Evolutionary conservation across 2,113 vertebrate genomes (phyloP), one percentile per base, ranked within the genome.

Genomic region (Carassius carassius): DNA sequence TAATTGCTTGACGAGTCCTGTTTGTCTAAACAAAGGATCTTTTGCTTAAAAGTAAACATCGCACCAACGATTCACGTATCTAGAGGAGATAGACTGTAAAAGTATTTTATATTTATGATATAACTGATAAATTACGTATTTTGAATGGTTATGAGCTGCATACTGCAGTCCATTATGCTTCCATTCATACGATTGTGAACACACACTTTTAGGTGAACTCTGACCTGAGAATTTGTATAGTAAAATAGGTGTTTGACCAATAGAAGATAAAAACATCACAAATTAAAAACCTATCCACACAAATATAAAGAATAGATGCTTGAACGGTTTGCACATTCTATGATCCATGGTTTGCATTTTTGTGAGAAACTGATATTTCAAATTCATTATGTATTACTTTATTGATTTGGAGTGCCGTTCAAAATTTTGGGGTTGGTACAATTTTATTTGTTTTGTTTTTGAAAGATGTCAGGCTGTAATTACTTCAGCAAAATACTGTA

Each of bases 1-100:
- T 84, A 87, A 83, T 81, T 76, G 76, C 56, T 56, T 44, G 32
- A 69, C 78, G n/a, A 83, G 54, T 62, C 21, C 69, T 70, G 16
- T 75, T 88, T 84, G 74, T 84, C 70, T 80, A 72, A 86, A 84
- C 51, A 79, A 25, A 63, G 56, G 54, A 84, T 76, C 51, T 54
- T 21, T 49, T 21, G 82, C 56, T 17, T 65, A 85, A 82, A 76
- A 79, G 72, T 60, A 41, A 67, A 69, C 75, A 75, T 67, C 76
- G 14, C 25, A 80, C 41, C 32, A 19, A 81, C 29, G 70, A 12
- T 35, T 47, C n/a, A 81, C 62, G 49, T n/a, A 23, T 83, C 56
- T 74, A 44, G 84, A 58, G 17, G 58, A 73, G 56, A 85, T 32
- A 56, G 32, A 60, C 29, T 47, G 25, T 37, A 29, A 80, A 49